A percentile compares a stretch with the other conserved stretches of the same genome.
phyloP scores from a whole-genome alignment of 2,888 invertebrate genomes.

The Ceriagrion tenellum region DNA sequence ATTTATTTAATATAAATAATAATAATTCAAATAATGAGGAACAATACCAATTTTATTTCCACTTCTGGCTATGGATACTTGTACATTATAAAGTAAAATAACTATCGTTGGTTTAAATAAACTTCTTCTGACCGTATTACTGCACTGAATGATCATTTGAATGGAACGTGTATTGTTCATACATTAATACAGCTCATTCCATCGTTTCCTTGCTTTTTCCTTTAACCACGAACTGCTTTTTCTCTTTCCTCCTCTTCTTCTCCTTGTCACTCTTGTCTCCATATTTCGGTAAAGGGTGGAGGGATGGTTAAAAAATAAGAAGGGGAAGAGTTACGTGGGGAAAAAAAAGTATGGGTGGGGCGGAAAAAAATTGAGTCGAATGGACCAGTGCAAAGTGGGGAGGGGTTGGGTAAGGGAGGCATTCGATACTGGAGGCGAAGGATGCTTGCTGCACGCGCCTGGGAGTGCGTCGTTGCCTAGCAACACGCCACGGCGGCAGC shows the following conservation, averaged over 20 bases:
- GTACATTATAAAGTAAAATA: no score
- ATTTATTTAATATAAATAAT: no score
- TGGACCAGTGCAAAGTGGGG: background rate
- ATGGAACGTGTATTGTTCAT: no score
- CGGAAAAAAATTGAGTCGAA: background rate
- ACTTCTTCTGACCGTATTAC: no score
- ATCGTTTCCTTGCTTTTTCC: background rate
- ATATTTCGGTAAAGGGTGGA: background rate
- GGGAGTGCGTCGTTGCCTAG: conserved; percentile 39
- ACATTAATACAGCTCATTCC: background rate
- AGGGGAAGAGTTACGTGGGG: background rate
- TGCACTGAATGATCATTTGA: no score
- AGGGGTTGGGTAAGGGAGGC: background rate
- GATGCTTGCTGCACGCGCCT: background rate
- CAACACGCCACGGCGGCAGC: conserved; percentile 1
- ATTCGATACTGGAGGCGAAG: background rate
- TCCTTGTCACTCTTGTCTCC: no score
- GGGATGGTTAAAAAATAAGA: background rate
- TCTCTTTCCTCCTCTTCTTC: background rate
- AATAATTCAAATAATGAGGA: no score
- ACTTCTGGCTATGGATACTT: no score
- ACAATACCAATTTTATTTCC: no score
- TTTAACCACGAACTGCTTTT: background rate
- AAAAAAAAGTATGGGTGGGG: background rate
- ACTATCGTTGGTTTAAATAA: no score